phyloP scores from a whole-genome alignment of 2,888 invertebrate genomes.

The Andrena bucephala region DNA sequence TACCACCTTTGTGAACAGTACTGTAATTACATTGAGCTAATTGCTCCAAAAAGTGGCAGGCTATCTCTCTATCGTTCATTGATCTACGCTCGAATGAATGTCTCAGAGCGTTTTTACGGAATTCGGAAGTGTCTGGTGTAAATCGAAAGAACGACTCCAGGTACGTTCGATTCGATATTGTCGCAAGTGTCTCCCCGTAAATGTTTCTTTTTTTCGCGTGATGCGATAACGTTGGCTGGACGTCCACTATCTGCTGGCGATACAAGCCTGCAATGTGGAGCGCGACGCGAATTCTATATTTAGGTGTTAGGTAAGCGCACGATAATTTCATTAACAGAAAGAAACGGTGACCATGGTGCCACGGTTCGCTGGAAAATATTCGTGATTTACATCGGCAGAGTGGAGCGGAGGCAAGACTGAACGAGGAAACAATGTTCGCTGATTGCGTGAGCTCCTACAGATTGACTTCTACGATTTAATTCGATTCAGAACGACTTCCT shows the following conservation, averaged over 20 bases:
- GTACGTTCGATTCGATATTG: not conserved
- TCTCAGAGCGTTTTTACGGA: not conserved
- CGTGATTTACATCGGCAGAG: not conserved
- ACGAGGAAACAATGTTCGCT: not conserved
- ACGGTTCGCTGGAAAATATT: not conserved
- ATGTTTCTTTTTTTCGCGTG: not conserved
- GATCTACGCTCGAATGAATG: not conserved
- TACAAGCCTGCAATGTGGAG: conserved; percentile 37
- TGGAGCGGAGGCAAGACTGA: not conserved
- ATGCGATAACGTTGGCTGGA: conserved; percentile 32
- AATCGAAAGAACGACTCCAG: not conserved
- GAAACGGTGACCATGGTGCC: conserved; percentile 25
- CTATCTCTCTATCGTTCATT: not conserved
- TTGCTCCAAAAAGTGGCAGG: too few relatives aligned
- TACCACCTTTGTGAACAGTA: too few relatives aligned
- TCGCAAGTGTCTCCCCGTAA: not conserved
- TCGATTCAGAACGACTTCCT: too few relatives aligned
- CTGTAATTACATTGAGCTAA: too few relatives aligned
- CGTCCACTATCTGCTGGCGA: conserved; percentile 35
- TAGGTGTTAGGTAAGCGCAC: conserved; percentile 71
- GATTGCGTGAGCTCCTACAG: not conserved
- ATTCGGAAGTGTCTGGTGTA: not conserved
- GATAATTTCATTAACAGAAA: conserved; percentile 72
- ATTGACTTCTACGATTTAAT: too few relatives aligned
- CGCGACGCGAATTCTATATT: conserved; percentile 66